Evolutionary conservation across 2,888 invertebrate species (phyloP).

Genomic region (Chrysolina oricalcia): DNA sequence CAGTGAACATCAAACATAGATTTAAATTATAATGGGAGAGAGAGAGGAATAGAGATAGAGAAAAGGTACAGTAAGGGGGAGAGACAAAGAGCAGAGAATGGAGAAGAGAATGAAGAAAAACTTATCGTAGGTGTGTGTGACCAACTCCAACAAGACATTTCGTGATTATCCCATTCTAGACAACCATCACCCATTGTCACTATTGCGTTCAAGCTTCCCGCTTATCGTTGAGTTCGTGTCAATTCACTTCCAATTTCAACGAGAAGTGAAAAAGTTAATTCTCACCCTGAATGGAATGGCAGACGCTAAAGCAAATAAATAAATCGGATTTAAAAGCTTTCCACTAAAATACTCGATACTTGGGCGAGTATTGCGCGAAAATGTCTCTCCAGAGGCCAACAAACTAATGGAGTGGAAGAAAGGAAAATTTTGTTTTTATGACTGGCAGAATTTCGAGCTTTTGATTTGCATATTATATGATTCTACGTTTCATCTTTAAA

Average conservation of each 20-base stretch:
- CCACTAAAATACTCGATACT: neutral
- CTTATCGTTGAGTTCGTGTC: neutral
- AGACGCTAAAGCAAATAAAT: conserved; percentile 1
- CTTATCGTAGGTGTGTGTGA: too few species aligned
- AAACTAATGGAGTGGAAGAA: conserved; percentile 19
- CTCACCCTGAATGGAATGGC: neutral
- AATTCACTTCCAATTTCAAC: conserved; percentile 7
- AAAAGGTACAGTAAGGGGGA: too few species aligned
- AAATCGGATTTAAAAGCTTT: conserved; percentile 10
- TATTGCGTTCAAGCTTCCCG: neutral
- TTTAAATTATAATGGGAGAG: too few species aligned
- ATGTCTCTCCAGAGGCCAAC: neutral
- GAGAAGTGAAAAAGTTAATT: conserved; percentile 1
- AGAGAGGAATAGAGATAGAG: too few species aligned
- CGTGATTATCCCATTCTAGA: neutral
- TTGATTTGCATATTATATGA: neutral
- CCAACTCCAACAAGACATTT: neutral
- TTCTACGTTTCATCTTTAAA: neutral
- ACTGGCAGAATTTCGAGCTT: neutral
- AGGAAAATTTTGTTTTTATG: conserved; percentile 2
- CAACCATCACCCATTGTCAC: neutral
- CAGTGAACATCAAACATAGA: too few species aligned
- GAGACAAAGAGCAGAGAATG: too few species aligned
- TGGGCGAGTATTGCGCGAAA: neutral
- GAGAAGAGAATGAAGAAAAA: too few species aligned